Percentiles rank a stretch among this genome's conserved stretches.
These are phyloP conservation scores for Melozone crissalis DNA, from an alignment of 2,113 vertebrate genomes.

Conservation along the genomic window DNA sequence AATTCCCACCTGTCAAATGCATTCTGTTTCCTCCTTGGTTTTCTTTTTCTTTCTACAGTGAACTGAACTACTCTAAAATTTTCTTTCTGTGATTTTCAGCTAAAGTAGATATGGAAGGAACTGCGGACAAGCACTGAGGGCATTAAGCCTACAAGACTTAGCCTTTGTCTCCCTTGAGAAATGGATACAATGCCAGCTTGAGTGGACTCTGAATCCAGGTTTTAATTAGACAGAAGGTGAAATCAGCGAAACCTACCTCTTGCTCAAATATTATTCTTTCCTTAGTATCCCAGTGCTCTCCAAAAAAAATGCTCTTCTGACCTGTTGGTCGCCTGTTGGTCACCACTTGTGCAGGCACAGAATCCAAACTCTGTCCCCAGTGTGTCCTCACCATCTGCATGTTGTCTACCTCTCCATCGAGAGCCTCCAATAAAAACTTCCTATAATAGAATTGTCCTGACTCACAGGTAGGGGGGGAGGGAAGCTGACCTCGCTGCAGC, in stretches of 20 bases:
- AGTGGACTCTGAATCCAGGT: not conserved
- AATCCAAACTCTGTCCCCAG: constrained; percentile 16
- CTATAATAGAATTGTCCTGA: constrained; percentile 66
- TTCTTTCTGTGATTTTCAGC: not conserved
- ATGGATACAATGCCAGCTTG: not conserved
- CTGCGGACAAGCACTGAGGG: not conserved
- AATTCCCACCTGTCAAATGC: not conserved
- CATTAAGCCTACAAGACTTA: not conserved
- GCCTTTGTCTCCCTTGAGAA: not conserved
- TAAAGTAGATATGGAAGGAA: not conserved
- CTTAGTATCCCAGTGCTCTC: constrained; percentile 1
- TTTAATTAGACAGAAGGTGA: constrained; percentile 24
- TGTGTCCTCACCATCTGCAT: not conserved
- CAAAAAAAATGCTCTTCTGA: constrained; percentile 39
- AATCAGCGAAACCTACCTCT: constrained; percentile 44
- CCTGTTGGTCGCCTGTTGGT: not conserved
- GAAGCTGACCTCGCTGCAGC: constrained; percentile 56
- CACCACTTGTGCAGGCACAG: not conserved
- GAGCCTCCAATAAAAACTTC: constrained; percentile 57
- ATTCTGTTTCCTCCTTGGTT: not conserved
- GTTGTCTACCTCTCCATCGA: constrained; percentile 23
- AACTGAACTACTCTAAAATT: not conserved
- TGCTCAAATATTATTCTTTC: constrained; percentile 28
- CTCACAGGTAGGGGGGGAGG: constrained; percentile 51
- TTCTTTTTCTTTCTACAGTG: not conserved